Evolutionary conservation across 2,888 invertebrate species (phyloP).

Genomic region (Dorcus hopei): DNA sequence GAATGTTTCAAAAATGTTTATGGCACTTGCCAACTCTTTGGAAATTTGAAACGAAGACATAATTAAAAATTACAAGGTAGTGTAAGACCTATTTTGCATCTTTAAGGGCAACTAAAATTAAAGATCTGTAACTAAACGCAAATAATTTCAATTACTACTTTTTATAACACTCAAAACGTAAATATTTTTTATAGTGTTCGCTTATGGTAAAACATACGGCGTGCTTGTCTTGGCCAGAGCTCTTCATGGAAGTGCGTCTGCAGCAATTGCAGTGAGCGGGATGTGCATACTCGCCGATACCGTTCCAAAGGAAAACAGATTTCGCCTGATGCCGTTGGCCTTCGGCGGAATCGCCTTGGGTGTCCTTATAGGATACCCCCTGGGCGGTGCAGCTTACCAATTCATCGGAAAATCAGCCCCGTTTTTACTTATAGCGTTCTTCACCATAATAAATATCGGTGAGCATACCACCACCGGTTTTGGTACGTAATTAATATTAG

Average conservation of each 20-base stretch:
- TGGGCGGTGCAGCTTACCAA: slow-evolving; percentile 75
- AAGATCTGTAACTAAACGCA: no score
- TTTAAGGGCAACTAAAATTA: no score
- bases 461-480: slow-evolving; percentile 16
- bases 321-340: slow-evolving; percentile 75
- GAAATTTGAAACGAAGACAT: no score
- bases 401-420: slow-evolving; percentile 72
- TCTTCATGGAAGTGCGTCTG: slow-evolving; percentile 77
- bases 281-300: slow-evolving; percentile 73
- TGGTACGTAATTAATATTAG: not conserved
- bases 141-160: no score
- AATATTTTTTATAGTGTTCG: slow-evolving; percentile 63
- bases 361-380: slow-evolving; percentile 77
- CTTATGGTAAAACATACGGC: slow-evolving; percentile 68
- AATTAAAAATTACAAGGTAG: no score
- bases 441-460: slow-evolving; percentile 57
- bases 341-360: slow-evolving; percentile 79
- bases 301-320: slow-evolving; percentile 56
- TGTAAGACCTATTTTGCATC: no score
- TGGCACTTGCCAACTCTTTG: no score
- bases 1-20: no score
- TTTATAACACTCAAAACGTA: not conserved
- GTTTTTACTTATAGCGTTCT: slow-evolving; percentile 64
- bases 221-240: slow-evolving; percentile 70
- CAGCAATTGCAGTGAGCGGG: slow-evolving; percentile 75